A percentile compares a stretch with the other conserved stretches of the same genome.
phyloP scores from a whole-genome alignment of 2,797 vertebrate species.

The Mycteria americana region DNA sequence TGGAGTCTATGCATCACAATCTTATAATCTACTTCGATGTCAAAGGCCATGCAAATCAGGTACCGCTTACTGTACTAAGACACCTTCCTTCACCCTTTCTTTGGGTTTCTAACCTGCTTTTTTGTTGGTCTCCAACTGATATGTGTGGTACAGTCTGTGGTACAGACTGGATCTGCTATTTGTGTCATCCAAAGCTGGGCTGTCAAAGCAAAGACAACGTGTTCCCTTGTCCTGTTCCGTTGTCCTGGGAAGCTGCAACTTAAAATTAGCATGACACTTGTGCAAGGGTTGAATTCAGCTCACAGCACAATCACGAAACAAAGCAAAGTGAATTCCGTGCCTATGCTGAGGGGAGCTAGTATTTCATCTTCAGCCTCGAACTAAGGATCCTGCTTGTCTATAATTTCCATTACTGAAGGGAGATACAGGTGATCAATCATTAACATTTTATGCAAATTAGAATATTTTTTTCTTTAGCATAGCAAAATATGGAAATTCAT shows the following conservation, averaged over 20 bases:
- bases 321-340: not conserved
- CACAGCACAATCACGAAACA: not conserved
- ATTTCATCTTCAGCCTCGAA: not conserved
- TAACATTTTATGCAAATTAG: not conserved
- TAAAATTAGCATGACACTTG: not conserved
- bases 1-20: slow-evolving; percentile 84
- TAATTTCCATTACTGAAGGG: not conserved
- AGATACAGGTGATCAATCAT: not conserved
- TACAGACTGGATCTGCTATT: not conserved
- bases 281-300: not conserved
- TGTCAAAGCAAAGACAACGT: not conserved
- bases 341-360: not conserved
- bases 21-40: slow-evolving; percentile 94
- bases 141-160: not conserved
- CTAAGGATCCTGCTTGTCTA: not conserved
- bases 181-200: not conserved
- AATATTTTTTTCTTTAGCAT: not conserved
- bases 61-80: slow-evolving; percentile 42
- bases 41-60: slow-evolving; percentile 93
- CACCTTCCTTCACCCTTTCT: not conserved
- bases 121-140: not conserved
- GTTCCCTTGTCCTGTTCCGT: not conserved
- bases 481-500: not conserved
- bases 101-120: not conserved
- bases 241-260: not conserved